Conservation (phyloP, 2,113 vertebrate genomes). For the Hucho hucho region DNA sequence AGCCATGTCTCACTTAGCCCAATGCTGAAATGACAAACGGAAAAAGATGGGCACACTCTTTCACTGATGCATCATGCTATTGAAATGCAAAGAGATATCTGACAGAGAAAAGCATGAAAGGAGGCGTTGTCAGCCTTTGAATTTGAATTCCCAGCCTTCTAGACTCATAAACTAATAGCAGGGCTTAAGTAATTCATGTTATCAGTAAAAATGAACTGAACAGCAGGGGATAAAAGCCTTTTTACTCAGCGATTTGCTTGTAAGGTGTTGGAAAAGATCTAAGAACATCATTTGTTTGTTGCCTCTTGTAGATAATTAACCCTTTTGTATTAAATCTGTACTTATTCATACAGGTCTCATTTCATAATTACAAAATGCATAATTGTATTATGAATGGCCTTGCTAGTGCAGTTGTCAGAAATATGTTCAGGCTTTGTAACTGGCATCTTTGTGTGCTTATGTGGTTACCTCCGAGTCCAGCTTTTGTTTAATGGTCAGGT, state of each 20-base stretch:
- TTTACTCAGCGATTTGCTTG: not conserved
- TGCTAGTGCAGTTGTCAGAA: too few species aligned
- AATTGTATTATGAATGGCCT: too few species aligned
- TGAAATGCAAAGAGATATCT: conserved; percentile 32
- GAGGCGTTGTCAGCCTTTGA: conserved; percentile 28
- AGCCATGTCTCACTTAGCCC: not conserved
- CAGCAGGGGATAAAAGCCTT: conserved; percentile 26
- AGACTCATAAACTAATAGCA: conserved; percentile 25
- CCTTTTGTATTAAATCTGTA: conserved; percentile 24
- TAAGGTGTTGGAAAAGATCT: too few species aligned
- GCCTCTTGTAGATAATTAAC: conserved; percentile 22
- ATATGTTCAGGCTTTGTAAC: too few species aligned
- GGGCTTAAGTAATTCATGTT: not conserved
- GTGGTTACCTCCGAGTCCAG: too few species aligned
- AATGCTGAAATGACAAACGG: conserved; percentile 5
- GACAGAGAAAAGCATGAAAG: conserved; percentile 33
- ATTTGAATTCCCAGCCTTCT: conserved; percentile 46
- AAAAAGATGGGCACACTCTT: conserved; percentile 14
- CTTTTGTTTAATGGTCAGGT: too few species aligned
- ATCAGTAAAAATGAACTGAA: conserved; percentile 6
- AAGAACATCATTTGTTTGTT: conserved; percentile 9
- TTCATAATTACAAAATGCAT: too few species aligned
- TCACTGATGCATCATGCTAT: conserved; percentile 24
- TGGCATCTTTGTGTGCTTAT: too few species aligned
- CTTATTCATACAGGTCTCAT: too few species aligned